Evolutionary conservation across 2,888 invertebrate species (phyloP), one percentile per base, ranked within the genome.

Genomic region (Apotomis betuletana): DNA sequence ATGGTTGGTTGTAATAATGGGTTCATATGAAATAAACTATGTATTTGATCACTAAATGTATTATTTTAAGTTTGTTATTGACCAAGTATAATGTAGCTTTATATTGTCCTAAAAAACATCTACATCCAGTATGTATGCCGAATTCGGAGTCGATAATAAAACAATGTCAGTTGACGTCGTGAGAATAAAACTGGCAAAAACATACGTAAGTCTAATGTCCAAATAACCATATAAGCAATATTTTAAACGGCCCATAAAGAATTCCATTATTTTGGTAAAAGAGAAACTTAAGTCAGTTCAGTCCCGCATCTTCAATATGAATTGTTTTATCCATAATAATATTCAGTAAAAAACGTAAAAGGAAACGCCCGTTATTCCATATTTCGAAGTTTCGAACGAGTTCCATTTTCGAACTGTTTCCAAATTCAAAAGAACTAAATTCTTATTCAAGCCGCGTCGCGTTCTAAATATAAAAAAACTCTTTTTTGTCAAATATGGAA

Each of bases 401-500:
- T 87, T 88, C 88, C 88, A 87, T 89, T 88, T 89, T 87, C 76
- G 85, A 87, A 89, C 85, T 79, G 88, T 89, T 91, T 88, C 90
- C 85, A 87, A 89, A 88, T 90, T 91, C 87, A 90, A 92, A 91
- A 91, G 90, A 91, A 88, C 84, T 82, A 87, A 88, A 90, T 90
- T 90, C 88, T 87, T 86, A 91, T 91, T 89, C 91, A 84, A 84
- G 78, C 83, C 86, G 87, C 90, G 90, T 88, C 87, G 87, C 83
- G 89, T 89, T 92, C 92, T 90, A 92, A 92, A 92, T 92, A 89
- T 92, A 91, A 90, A 91, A 80, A 89, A 27, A 88, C 81, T 87
- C 86, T 89, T 92, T 92, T 92, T 91, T 91, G 91, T 91, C 91
- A 92, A 92, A 92, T 92, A 92, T 91, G 92, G 92, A 92, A 93